Conservation (phyloP, 1,140 invertebrate species). For the Stegodyphus dumicola region DNA sequence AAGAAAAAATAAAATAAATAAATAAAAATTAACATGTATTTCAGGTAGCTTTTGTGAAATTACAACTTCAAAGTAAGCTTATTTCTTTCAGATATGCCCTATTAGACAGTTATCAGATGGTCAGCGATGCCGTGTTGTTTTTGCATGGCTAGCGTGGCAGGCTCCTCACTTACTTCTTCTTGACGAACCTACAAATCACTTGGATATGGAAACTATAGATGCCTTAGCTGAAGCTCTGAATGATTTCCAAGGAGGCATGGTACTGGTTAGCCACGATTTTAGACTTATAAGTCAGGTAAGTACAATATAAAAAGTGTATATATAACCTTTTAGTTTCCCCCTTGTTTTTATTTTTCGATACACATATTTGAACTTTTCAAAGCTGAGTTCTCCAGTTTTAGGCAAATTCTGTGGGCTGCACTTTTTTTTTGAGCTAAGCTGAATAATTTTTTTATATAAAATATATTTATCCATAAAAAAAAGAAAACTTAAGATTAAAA, state of each 20-base stretch:
- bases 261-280: slow-evolving; percentile 97
- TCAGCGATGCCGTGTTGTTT: slow-evolving; percentile 97
- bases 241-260: slow-evolving; percentile 97
- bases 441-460: too few species aligned
- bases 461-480: too few species aligned
- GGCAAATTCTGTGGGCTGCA: too few species aligned
- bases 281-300: slow-evolving; percentile 96
- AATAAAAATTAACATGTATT: too few species aligned
- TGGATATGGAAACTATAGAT: slow-evolving; percentile 99
- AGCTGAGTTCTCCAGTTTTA: too few species aligned
- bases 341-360: too few species aligned
- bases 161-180: slow-evolving; percentile 73
- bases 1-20: too few species aligned
- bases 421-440: too few species aligned
- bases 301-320: background rate
- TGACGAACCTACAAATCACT: slow-evolving; percentile 97
- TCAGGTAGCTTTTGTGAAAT: too few species aligned
- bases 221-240: slow-evolving; percentile 97
- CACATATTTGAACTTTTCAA: too few species aligned
- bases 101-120: slow-evolving; percentile 98
- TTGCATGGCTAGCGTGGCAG: slow-evolving; percentile 85
- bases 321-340: too few species aligned
- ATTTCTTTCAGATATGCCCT: slow-evolving; percentile 82
- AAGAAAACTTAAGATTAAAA: too few species aligned
- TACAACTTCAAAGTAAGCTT: background rate